phyloP scores from a whole-genome alignment of 2,113 vertebrate species.

The Serranochromis macrocephalus region DNA sequence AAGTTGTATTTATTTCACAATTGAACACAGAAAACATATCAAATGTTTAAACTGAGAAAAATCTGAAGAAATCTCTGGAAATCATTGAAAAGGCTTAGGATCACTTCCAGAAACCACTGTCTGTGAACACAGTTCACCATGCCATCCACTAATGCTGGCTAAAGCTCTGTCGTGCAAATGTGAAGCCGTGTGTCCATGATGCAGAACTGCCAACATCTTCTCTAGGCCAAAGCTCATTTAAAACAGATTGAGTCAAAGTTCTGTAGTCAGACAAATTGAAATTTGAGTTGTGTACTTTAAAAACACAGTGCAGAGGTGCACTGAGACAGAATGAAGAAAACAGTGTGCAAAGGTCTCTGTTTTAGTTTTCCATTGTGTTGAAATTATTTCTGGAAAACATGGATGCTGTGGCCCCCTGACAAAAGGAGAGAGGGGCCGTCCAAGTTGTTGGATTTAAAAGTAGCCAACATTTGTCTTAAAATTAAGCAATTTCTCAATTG shows the following conservation, averaged over 20 bases:
- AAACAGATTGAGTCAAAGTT: neutral
- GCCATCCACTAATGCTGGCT: neutral
- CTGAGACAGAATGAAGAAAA: slow-evolving; percentile 1
- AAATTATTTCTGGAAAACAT: neutral
- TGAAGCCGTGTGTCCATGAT: neutral
- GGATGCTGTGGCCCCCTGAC: neutral
- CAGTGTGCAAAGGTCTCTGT: neutral
- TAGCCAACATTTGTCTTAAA: neutral
- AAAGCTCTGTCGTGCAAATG: neutral
- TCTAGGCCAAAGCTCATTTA: neutral
- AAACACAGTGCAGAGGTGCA: slow-evolving; percentile 5
- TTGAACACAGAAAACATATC: neutral
- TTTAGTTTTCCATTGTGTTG: neutral
- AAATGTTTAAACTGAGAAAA: neutral
- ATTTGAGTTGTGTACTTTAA: slow-evolving; percentile 7
- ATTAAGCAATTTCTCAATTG: neutral
- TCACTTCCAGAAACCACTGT: neutral
- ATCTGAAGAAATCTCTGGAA: neutral
- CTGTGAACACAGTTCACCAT: neutral
- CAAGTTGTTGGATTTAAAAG: neutral
- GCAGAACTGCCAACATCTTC: neutral
- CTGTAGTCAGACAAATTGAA: neutral
- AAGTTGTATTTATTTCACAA: neutral
- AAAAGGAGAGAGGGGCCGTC: neutral
- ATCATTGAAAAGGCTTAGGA: neutral